Conservation (phyloP, 2,797 vertebrate genomes). For the Antrozous pallidus region DNA sequence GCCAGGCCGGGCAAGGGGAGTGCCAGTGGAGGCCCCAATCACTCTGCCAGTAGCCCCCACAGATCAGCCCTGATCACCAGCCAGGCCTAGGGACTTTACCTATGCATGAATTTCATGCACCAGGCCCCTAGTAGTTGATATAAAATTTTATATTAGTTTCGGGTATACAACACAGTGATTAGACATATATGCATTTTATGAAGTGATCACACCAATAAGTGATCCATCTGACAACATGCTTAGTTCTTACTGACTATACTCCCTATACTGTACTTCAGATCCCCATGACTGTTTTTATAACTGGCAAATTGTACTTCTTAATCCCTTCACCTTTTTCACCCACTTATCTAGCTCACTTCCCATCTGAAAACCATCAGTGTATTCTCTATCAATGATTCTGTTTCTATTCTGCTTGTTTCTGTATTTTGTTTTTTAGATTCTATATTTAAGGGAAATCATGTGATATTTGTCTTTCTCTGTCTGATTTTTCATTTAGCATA, state of each 20-base stretch:
- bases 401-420: neutral
- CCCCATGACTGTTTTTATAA: neutral
- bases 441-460: neutral
- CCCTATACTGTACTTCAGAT: neutral
- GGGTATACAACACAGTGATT: neutral
- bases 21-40: too few relatives aligned
- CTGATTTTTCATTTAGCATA: neutral
- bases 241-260: neutral
- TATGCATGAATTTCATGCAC: too few relatives aligned
- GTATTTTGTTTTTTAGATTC: neutral
- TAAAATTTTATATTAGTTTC: neutral
- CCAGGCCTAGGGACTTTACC: too few relatives aligned
- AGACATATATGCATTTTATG: neutral
- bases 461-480: neutral
- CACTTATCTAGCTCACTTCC: too few relatives aligned
- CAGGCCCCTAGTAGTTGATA: neutral
- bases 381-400: neutral
- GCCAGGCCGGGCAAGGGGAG: too few relatives aligned
- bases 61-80: too few relatives aligned
- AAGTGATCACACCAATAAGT: neutral
- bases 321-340: neutral
- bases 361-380: neutral
- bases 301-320: neutral
- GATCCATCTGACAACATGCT: neutral
- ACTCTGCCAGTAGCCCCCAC: too few relatives aligned